Evolutionary conservation across 2,888 invertebrate genomes (phyloP).

Genomic region (Hirtodrosophila trivittata): DNA sequence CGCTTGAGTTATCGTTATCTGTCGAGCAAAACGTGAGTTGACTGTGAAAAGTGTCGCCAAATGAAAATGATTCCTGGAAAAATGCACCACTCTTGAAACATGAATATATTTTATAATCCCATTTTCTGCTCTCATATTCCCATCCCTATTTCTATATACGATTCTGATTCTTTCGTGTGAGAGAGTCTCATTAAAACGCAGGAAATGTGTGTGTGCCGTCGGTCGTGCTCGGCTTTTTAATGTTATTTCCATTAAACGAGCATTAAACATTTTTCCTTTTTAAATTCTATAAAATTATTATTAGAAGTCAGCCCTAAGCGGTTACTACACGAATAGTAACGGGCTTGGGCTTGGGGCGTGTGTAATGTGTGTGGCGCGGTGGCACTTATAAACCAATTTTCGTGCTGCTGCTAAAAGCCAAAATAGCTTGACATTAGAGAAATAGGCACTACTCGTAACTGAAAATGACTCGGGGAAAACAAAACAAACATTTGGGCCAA

Average conservation of each 20-base stretch:
- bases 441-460: conserved; percentile 34
- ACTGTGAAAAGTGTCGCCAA: conserved; percentile 49
- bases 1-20: conserved; percentile 36
- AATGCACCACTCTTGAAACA: conserved; percentile 6
- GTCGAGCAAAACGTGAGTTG: conserved; percentile 43
- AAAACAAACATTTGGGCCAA: conserved; percentile 44
- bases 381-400: conserved; percentile 68
- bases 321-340: conserved; percentile 1
- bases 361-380: conserved; percentile 10
- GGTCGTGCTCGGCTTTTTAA: conserved; percentile 61
- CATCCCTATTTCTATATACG: background rate
- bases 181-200: conserved; percentile 7
- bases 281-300: conserved; percentile 61
- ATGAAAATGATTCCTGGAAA: conserved; percentile 46
- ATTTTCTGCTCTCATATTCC: conserved; percentile 8
- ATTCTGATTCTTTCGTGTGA: background rate
- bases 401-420: conserved; percentile 73
- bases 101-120: conserved; percentile 20
- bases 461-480: conserved; percentile 52
- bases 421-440: conserved; percentile 66
- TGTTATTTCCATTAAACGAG: conserved; percentile 62
- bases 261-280: conserved; percentile 42
- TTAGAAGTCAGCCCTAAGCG: conserved; percentile 20
- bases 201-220: conserved; percentile 39
- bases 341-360: conserved; percentile 2